These are phyloP conservation scores for Tringa solitaria DNA, from an alignment of 2,113 vertebrate genomes.

Conservation along the genomic window DNA sequence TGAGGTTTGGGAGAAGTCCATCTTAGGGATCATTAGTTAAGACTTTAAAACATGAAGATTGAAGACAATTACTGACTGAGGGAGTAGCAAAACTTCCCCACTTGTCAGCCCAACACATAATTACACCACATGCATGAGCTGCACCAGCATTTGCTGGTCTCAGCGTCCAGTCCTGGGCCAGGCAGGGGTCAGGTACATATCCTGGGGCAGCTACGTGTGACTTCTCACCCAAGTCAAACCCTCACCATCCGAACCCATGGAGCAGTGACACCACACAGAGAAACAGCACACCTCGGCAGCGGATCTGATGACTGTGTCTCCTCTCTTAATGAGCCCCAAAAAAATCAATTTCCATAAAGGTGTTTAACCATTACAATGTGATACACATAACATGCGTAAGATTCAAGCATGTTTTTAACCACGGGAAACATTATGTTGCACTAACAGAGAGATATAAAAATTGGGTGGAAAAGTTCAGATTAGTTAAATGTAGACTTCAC, in stretches of 20 bases:
- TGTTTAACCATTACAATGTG: not conserved
- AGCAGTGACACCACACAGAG: not conserved
- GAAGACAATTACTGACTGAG: slow-evolving; percentile 37
- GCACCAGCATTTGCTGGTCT: not conserved
- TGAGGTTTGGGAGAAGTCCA: slow-evolving; percentile 51
- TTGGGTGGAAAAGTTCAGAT: not conserved
- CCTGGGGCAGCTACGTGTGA: not conserved
- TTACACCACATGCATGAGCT: not conserved
- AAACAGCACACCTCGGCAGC: not conserved
- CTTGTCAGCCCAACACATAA: not conserved
- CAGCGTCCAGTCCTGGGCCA: not conserved
- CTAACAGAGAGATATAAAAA: not conserved
- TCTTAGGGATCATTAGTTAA: slow-evolving; percentile 59
- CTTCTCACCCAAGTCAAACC: not conserved
- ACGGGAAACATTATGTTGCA: not conserved
- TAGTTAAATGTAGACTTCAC: not conserved
- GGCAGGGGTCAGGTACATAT: not conserved
- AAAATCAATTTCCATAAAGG: not conserved
- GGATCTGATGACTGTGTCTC: not conserved
- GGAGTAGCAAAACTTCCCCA: slow-evolving; percentile 20
- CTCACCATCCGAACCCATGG: not conserved
- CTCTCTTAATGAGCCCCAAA: not conserved
- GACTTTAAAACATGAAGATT: slow-evolving; percentile 37
- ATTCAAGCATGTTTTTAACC: not conserved
- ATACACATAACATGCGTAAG: not conserved